Evolutionary conservation across 2,113 vertebrate species (phyloP), one percentile per base, ranked within the genome.

Genomic region (Onychostoma macrolepis): DNA sequence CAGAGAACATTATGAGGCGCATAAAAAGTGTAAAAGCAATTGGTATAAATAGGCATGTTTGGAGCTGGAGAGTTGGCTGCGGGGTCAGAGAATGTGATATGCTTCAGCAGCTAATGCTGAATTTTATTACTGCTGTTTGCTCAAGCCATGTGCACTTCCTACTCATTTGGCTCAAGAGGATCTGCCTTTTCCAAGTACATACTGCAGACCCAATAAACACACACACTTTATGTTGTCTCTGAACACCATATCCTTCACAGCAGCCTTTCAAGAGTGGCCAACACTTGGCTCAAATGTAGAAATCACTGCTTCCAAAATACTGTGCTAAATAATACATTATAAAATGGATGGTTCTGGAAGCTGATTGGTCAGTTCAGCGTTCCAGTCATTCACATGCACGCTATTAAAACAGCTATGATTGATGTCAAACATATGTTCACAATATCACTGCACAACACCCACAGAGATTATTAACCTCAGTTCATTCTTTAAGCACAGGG

Each of bases 61-160:
- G 26, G 12, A 80, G 12, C 38, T 38, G 24, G 36, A 45, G 72
- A 76, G n/a, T 76, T 45, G 24, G 72, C 72, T 75, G 72, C 41
- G 17, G 79, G 79, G 79, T 81, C 79, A 81, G 79, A 6, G 58
- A 81, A 81, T 43, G 61, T 26, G 56, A 81, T 81, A n/a, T 81
- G 79, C n/a, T 80, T 63, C 43, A 63, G 36, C 12, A 43, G 56
- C 12, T 80, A 26, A 80, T 80, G n/a, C 56, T 63, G 79, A 43
- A 80, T 80, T 56, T 26, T 81, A 81, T 65, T 65, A 81, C 36
- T 28, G 79, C 56, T 61, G 33, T 80, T 80, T 80, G 26, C 75
- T 50, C 26, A 53, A 33, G 43, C 26, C 45, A 2, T 75, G 72
- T 75, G 28, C 24, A 63, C 78, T 61, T 56, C 78, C 78, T 61